Percentiles rank a stretch among this genome's conserved stretches.
phyloP scores from a whole-genome alignment of 2,888 invertebrate genomes.

The Conops quadrifasciatus region DNA sequence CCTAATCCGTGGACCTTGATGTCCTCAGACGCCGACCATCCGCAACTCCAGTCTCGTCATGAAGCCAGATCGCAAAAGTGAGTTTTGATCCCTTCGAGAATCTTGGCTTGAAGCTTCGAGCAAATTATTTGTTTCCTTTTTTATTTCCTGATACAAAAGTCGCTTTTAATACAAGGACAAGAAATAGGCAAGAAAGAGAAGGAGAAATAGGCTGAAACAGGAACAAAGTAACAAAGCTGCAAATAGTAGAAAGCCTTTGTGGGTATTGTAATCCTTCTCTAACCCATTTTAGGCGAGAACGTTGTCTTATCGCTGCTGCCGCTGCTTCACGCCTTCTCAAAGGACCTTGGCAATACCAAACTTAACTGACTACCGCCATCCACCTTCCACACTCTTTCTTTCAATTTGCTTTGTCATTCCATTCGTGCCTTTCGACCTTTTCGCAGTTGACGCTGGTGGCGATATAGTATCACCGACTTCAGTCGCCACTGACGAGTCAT shows the following conservation, averaged over 20 bases:
- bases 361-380: neutral
- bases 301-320: no score
- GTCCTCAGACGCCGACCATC: neutral
- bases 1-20: slow-evolving; percentile 3
- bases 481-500: neutral
- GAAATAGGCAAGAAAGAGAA: no score
- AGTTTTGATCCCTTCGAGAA: slow-evolving; percentile 39
- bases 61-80: no score
- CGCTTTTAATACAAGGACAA: no score
- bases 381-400: neutral
- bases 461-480: slow-evolving; percentile 17
- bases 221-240: no score
- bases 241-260: no score
- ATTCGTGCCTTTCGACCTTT: slow-evolving; percentile 22
- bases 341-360: neutral
- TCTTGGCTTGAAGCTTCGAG: slow-evolving; percentile 27
- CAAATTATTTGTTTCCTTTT: slow-evolving; percentile 38
- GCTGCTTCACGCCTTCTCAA: slow-evolving; percentile 21
- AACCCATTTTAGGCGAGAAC: no score
- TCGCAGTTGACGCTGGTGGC: slow-evolving; percentile 21
- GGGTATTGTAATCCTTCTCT: no score
- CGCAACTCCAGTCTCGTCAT: no score
- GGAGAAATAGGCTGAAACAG: no score
- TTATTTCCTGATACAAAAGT: slow-evolving; percentile 2
- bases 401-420: neutral